phyloP scores from a whole-genome alignment of 2,888 invertebrate genomes.

The Stratiomys singularior region DNA sequence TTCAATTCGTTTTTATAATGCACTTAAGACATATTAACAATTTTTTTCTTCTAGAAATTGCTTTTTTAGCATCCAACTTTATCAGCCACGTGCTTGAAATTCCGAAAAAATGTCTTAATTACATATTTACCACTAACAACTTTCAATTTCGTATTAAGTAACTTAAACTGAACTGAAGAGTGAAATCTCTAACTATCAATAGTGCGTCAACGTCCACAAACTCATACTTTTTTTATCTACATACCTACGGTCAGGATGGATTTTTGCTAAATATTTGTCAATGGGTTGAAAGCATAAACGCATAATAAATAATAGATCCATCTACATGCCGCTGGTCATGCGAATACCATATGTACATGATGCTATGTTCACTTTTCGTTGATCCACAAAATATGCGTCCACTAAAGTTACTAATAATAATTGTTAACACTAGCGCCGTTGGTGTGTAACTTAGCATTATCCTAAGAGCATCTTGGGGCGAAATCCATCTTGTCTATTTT shows the following conservation, averaged over 20 bases:
- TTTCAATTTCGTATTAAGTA: slow-evolving; percentile 41
- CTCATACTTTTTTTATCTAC: background rate
- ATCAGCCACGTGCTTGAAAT: background rate
- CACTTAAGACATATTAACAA: too few species aligned
- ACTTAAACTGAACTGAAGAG: slow-evolving; percentile 6
- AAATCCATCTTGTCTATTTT: too few species aligned
- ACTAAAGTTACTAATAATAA: too few species aligned
- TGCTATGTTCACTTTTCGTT: background rate
- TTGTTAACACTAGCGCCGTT: too few species aligned
- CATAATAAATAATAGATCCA: slow-evolving; percentile 10
- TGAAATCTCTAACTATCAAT: slow-evolving; percentile 33
- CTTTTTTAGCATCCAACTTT: background rate
- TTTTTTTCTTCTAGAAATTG: too few species aligned
- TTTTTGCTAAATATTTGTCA: slow-evolving; percentile 42
- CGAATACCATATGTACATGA: background rate
- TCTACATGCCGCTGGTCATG: background rate
- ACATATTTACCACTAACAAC: slow-evolving; percentile 17
- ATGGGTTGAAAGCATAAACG: slow-evolving; percentile 37
- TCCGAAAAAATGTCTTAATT: slow-evolving; percentile 31
- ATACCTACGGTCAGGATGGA: background rate
- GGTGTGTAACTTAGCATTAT: too few species aligned
- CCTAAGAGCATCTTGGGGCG: too few species aligned
- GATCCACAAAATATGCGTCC: slow-evolving; percentile 14
- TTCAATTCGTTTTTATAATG: too few species aligned
- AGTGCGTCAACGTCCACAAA: background rate